These are phyloP conservation scores for Antrozous pallidus DNA, from an alignment of 2,797 vertebrate genomes.

Conservation along the genomic window DNA sequence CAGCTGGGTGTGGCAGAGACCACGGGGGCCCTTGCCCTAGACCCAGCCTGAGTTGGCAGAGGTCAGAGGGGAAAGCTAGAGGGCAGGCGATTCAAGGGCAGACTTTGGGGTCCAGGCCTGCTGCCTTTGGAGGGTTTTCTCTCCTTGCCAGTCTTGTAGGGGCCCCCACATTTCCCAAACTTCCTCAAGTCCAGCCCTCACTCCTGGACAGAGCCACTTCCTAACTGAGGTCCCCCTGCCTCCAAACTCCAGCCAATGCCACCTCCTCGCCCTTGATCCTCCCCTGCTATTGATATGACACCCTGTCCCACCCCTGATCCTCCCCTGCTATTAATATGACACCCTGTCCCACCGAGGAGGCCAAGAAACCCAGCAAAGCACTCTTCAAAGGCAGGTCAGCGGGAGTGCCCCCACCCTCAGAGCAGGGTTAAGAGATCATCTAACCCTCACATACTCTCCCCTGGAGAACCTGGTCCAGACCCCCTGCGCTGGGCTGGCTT, in stretches of 20 bases:
- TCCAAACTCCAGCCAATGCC: neutral
- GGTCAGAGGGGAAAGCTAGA: neutral
- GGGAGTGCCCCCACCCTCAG: neutral
- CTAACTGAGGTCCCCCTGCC: neutral
- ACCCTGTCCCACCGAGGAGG: too few relatives aligned
- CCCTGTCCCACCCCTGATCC: too few relatives aligned
- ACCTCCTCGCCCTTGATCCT: neutral
- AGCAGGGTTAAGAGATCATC: neutral
- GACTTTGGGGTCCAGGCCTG: too few relatives aligned
- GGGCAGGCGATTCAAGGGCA: neutral
- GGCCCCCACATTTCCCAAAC: neutral
- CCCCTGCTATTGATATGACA: too few relatives aligned
- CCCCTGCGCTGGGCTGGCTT: too few relatives aligned
- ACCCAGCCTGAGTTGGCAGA: neutral
- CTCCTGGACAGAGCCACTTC: neutral
- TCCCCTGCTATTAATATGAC: too few relatives aligned
- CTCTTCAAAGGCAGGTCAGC: too few relatives aligned
- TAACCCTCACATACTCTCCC: neutral
- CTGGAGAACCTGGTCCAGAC: neutral
- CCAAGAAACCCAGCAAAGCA: neutral
- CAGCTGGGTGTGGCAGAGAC: neutral
- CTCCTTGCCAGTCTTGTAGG: rapidly evolving
- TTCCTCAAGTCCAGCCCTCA: too few relatives aligned
- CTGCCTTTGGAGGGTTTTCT: neutral
- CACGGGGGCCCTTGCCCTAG: neutral